A percentile compares a stretch with the other conserved stretches of the same genome.
phyloP scores from a whole-genome alignment of 2,888 invertebrate genomes.

The Ashinkailepas kermadecensis region DNA sequence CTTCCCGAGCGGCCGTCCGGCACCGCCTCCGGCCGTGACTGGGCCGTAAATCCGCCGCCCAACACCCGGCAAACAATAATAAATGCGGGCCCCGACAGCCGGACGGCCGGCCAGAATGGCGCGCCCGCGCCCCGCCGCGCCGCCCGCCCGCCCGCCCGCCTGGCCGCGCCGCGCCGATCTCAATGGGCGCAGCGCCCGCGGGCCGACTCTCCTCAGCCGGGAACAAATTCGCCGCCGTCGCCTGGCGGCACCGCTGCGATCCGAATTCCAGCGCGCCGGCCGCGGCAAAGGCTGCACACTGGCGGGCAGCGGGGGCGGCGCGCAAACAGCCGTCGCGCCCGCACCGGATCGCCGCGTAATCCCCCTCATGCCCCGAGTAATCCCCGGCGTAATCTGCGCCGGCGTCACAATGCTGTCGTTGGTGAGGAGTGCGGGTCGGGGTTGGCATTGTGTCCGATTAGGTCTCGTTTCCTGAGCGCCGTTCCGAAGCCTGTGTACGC shows the following conservation, averaged over 20 bases:
- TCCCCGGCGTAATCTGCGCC: not conserved
- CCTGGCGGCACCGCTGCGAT: not conserved
- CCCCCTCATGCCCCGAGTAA: not conserved
- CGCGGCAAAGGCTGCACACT: too few relatives aligned
- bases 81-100: constrained; percentile 5
- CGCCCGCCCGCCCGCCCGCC: not conserved
- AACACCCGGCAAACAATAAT: constrained; percentile 1
- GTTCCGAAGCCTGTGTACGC: too few relatives aligned
- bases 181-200: not conserved
- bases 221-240: not conserved
- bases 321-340: too few relatives aligned
- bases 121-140: not conserved
- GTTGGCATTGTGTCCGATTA: too few relatives aligned
- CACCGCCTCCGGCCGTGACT: too few relatives aligned
- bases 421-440: too few relatives aligned
- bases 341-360: too few relatives aligned
- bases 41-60: not conserved
- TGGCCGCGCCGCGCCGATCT: not conserved
- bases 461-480: too few relatives aligned
- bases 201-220: not conserved
- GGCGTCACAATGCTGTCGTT: too few relatives aligned
- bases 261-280: too few relatives aligned
- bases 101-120: not conserved
- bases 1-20: too few relatives aligned
- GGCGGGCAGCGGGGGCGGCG: too few relatives aligned